These are phyloP conservation scores for Solenodon paradoxus DNA, from an alignment of 2,113 vertebrate species.

Conservation along the genomic window DNA sequence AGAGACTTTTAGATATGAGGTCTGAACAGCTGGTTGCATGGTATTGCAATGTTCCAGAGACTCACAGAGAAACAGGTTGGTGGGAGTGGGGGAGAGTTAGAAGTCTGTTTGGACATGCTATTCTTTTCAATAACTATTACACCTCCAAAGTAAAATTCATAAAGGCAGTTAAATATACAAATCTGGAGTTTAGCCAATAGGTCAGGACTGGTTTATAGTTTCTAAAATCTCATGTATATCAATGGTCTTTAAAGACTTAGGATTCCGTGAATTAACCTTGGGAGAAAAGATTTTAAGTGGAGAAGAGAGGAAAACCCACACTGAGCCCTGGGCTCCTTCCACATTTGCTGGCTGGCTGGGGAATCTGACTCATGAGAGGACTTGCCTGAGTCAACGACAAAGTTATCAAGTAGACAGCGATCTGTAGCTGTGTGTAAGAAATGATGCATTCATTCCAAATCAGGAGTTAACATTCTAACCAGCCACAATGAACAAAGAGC, in stretches of 20 bases:
- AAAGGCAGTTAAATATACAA: neutral
- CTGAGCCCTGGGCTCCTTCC: neutral
- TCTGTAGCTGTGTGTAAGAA: neutral
- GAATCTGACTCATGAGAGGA: neutral
- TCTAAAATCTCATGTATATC: neutral
- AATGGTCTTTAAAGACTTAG: neutral
- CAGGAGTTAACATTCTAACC: slow-evolving; percentile 7
- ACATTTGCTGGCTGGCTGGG: neutral
- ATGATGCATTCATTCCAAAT: neutral
- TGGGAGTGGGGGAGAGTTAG: neutral
- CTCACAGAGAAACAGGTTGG: neutral
- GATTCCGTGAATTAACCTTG: slow-evolving; percentile 4
- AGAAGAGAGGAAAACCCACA: neutral
- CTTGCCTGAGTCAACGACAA: neutral
- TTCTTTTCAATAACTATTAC: neutral
- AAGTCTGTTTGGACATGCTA: neutral
- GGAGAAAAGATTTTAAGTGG: neutral
- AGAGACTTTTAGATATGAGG: neutral
- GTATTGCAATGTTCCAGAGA: neutral
- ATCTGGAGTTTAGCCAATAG: neutral
- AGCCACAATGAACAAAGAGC: neutral
- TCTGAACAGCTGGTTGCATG: neutral
- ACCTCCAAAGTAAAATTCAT: neutral
- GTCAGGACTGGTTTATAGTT: slow-evolving; percentile 6
- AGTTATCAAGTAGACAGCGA: neutral